Conservation (phyloP, 2,113 vertebrate species). For the Bos javanicus region DNA sequence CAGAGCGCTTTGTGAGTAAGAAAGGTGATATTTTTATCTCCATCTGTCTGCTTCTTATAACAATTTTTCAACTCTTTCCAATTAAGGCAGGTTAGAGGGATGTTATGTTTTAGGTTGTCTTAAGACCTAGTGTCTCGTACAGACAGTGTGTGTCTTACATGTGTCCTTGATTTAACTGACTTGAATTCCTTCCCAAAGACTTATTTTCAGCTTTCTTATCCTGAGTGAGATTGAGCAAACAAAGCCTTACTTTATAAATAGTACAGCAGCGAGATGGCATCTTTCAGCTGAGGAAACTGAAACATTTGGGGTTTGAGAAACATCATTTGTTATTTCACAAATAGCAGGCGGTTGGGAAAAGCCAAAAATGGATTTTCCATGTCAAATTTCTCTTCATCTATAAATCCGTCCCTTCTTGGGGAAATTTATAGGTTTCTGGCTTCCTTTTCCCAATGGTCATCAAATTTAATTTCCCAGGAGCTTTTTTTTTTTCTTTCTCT, state of each 20-base stretch:
- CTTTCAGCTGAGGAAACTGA: constrained; percentile 20
- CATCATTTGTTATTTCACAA: constrained; percentile 28
- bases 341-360: constrained; percentile 25
- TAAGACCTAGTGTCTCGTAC: not conserved
- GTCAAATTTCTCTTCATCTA: constrained; percentile 17
- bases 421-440: constrained; percentile 7
- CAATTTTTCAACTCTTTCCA: not conserved
- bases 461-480: constrained; percentile 37
- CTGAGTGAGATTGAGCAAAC: constrained; percentile 4
- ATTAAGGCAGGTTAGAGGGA: not conserved
- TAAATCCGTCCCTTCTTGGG: not conserved
- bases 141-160: not conserved
- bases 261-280: not conserved
- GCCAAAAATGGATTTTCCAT: constrained; percentile 41
- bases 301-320: not conserved
- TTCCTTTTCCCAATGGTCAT: constrained; percentile 17
- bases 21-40: not conserved
- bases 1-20: not conserved
- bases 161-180: not conserved
- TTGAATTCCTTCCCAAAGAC: constrained; percentile 22
- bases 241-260: constrained; percentile 38
- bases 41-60: not conserved
- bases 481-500: not conserved
- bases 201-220: constrained; percentile 42
- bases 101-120: not conserved